phyloP scores from a whole-genome alignment of 2,888 invertebrate genomes.

The Ochlodes sylvanus region DNA sequence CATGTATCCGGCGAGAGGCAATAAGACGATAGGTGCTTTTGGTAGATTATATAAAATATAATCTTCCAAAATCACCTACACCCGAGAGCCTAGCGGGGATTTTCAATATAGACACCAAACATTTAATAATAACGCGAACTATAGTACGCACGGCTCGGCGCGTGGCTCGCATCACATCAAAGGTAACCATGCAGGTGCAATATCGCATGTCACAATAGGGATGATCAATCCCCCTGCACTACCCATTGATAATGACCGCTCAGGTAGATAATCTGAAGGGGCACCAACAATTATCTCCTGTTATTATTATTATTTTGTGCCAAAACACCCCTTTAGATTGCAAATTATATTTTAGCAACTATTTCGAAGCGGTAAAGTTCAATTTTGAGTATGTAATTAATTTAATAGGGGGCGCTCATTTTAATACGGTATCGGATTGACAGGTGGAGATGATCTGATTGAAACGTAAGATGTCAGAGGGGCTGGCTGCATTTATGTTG shows the following conservation, averaged over 20 bases:
- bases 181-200: slow-evolving; percentile 74
- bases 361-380: slow-evolving; percentile 39
- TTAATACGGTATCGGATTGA: slow-evolving; percentile 64
- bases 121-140: slow-evolving; percentile 21
- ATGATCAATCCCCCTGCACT: slow-evolving; percentile 50
- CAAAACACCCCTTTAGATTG: slow-evolving; percentile 42
- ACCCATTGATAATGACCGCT: slow-evolving; percentile 62
- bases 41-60: slow-evolving; percentile 19
- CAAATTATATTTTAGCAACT: slow-evolving; percentile 25
- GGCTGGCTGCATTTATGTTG: slow-evolving; percentile 52
- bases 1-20: not conserved
- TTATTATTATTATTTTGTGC: slow-evolving; percentile 59
- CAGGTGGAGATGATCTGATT: slow-evolving; percentile 77
- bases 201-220: slow-evolving; percentile 53
- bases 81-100: not conserved
- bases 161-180: slow-evolving; percentile 67
- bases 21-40: slow-evolving; percentile 16
- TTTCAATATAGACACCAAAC: slow-evolving; percentile 20
- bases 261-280: slow-evolving; percentile 80
- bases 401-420: slow-evolving; percentile 50
- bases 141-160: slow-evolving; percentile 43
- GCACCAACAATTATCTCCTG: slow-evolving; percentile 67
- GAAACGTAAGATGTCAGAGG: slow-evolving; percentile 58
- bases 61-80: not conserved
- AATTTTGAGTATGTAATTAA: slow-evolving; percentile 36